phyloP scores from a whole-genome alignment of 2,797 vertebrate genomes.

The Psittacula echo region DNA sequence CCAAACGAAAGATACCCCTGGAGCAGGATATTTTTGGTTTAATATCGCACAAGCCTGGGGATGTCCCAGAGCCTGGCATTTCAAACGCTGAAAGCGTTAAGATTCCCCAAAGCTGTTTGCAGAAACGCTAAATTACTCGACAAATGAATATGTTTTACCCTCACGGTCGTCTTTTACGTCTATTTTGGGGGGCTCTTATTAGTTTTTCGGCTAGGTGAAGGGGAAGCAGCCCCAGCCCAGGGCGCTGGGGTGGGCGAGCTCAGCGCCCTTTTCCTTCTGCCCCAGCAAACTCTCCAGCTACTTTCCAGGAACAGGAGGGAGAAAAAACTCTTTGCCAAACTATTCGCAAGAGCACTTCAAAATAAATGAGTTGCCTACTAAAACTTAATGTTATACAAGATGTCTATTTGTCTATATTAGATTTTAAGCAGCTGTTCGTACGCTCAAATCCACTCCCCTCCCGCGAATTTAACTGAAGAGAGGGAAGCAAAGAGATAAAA shows the following conservation, averaged over 20 bases:
- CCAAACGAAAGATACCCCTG: neutral
- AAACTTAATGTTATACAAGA: conserved; percentile 67
- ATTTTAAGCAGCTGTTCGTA: conserved; percentile 65
- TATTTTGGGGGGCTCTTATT: rapidly evolving
- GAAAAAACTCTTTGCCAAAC: conserved; percentile 46
- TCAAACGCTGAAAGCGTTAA: neutral
- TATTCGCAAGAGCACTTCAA: conserved; percentile 18
- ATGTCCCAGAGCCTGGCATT: neutral
- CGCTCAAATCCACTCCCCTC: neutral
- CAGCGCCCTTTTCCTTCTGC: neutral
- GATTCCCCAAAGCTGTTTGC: neutral
- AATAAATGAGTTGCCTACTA: conserved; percentile 67
- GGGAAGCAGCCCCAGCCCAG: neutral
- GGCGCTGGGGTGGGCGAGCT: neutral
- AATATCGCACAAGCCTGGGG: neutral
- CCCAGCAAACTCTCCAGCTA: neutral
- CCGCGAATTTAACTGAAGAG: neutral
- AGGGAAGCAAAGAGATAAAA: conserved; percentile 37
- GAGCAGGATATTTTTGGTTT: neutral
- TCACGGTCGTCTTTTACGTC: rapidly evolving
- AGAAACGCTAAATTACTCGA: neutral
- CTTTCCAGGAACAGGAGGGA: conserved; percentile 21
- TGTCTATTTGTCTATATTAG: conserved; percentile 58
- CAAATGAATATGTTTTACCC: neutral
- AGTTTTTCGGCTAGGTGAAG: neutral